Conservation (phyloP, 2,888 invertebrate species). For the Spilosoma lubricipeda region DNA sequence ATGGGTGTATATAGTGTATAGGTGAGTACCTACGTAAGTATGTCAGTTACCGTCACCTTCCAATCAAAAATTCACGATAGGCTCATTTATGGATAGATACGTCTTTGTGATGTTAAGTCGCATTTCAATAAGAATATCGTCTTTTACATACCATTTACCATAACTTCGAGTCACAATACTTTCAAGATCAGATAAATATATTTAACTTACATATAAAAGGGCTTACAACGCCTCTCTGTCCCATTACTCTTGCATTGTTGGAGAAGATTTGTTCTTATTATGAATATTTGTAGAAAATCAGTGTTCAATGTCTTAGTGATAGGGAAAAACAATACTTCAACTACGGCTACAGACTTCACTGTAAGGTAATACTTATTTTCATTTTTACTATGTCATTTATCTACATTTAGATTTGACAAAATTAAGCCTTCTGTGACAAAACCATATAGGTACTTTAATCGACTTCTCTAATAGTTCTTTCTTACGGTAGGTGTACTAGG, state of each 20-base stretch:
- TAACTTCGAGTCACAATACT: slow-evolving; percentile 17
- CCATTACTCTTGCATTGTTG: neutral
- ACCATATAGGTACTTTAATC: no score
- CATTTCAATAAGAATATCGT: slow-evolving; percentile 42
- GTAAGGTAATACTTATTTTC: slow-evolving; percentile 27
- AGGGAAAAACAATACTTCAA: slow-evolving; percentile 9
- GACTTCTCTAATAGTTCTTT: no score
- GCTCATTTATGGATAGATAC: neutral
- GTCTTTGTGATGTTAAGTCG: slow-evolving; percentile 39
- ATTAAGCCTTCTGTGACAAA: no score
- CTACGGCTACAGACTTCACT: slow-evolving; percentile 12
- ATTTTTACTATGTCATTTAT: neutral
- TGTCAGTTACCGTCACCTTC: neutral
- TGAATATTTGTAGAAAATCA: slow-evolving; percentile 36
- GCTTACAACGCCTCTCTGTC: neutral
- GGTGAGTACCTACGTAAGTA: neutral
- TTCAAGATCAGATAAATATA: slow-evolving; percentile 38
- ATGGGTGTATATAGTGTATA: neutral
- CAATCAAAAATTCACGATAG: neutral
- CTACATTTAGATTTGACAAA: no score
- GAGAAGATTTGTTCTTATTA: slow-evolving; percentile 12
- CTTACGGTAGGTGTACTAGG: no score
- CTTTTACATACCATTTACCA: slow-evolving; percentile 13
- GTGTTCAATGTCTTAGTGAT: slow-evolving; percentile 9
- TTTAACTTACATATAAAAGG: slow-evolving; percentile 17